Conservation (phyloP, 1,140 invertebrate species). For the Condylostylus longicornis region DNA sequence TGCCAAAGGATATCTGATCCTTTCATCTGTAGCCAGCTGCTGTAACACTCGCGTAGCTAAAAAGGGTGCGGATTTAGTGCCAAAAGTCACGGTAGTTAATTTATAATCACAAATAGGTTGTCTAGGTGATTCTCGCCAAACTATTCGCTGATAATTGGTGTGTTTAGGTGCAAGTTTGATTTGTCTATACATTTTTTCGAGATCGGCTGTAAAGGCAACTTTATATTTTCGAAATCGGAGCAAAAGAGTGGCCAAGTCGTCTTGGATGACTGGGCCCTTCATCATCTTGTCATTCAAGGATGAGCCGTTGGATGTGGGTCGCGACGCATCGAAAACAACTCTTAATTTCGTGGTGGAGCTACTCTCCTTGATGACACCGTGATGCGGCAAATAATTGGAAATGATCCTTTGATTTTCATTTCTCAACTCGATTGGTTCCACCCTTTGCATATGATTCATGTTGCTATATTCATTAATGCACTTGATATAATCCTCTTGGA, state of each 20-base stretch:
- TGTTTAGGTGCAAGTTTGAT: background rate
- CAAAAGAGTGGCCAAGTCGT: conserved; percentile 22
- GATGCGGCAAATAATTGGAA: conserved; percentile 33
- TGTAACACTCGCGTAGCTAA: conserved; percentile 6
- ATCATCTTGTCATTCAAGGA: conserved; percentile 21
- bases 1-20: conserved; percentile 13
- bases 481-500: no score
- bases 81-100: conserved; percentile 20
- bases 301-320: conserved; percentile 7
- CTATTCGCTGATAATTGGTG: background rate
- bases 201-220: conserved; percentile 15
- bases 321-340: conserved; percentile 24
- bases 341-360: conserved; percentile 20
- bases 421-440: no score
- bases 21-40: background rate
- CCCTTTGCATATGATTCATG: no score
- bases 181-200: conserved; percentile 22
- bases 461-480: no score
- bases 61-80: conserved; percentile 14
- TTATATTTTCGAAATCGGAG: conserved; percentile 17
- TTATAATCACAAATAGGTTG: background rate
- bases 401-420: no score
- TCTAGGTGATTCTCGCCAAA: background rate
- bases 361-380: conserved; percentile 18
- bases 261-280: conserved; percentile 19